A percentile compares a stretch with the other conserved stretches of the same genome.
Evolutionary conservation across 2,888 invertebrate genomes (phyloP).

Genomic region (Tholera decimalis): DNA sequence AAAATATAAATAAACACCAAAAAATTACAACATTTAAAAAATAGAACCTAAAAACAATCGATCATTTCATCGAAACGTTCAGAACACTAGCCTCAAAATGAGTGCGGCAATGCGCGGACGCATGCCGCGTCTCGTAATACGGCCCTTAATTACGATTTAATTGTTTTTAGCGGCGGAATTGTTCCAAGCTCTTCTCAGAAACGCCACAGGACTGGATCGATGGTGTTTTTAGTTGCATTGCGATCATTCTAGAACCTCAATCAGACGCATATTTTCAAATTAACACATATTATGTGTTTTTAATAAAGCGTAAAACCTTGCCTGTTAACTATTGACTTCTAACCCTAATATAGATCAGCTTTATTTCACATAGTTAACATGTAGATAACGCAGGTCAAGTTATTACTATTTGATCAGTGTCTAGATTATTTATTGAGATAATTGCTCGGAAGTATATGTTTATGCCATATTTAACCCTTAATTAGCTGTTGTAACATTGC

Average conservation of each 20-base stretch:
- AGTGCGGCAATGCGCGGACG: constrained; percentile 78
- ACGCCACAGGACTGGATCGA: constrained; percentile 58
- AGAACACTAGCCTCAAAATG: constrained; percentile 80
- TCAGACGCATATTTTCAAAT: constrained; percentile 43
- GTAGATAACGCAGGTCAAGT: constrained; percentile 37
- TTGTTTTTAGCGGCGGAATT: constrained; percentile 87
- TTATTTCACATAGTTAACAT: constrained; percentile 42
- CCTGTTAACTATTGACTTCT: constrained; percentile 35
- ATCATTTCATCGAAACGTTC: constrained; percentile 53
- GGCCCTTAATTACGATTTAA: constrained; percentile 89
- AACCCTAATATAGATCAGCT: constrained; percentile 38
- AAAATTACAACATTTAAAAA: no score
- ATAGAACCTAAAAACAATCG: constrained; percentile 40
- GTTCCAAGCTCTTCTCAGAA: constrained; percentile 83
- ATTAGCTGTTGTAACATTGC: constrained; percentile 39
- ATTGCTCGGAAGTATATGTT: constrained; percentile 24
- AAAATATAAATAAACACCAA: no score
- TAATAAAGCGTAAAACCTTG: constrained; percentile 10
- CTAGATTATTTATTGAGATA: constrained; percentile 36
- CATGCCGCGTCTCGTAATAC: constrained; percentile 87
- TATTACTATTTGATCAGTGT: constrained; percentile 37
- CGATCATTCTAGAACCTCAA: constrained; percentile 70
- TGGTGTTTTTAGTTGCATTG: constrained; percentile 69
- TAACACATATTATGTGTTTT: constrained; percentile 17
- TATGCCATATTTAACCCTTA: constrained; percentile 24